Conservation (phyloP, 92 coral and sea anemone species). For the Galaxea fascicularis region DNA sequence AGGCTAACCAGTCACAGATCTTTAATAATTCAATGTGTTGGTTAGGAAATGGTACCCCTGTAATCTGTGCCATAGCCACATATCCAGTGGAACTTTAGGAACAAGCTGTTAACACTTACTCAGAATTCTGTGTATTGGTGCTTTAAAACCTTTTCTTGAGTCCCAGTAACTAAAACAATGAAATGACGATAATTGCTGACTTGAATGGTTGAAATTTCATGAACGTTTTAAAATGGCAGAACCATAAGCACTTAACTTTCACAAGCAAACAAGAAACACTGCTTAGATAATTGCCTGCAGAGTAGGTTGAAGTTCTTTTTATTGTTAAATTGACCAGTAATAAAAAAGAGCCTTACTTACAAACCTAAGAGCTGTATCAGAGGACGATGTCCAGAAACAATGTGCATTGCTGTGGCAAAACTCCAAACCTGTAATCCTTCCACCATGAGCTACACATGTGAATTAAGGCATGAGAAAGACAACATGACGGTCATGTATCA, state of each 20-base stretch:
- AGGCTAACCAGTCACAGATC: no score
- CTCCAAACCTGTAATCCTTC: slow-evolving; percentile 63
- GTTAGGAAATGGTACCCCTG: no score
- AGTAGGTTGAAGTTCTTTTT: no score
- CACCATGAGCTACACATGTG: slow-evolving; percentile 21
- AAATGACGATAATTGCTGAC: not conserved
- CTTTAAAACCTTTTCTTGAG: slow-evolving; percentile 41
- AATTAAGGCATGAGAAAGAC: not conserved
- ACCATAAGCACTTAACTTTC: no score
- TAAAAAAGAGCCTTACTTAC: no score
- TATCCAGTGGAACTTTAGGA: no score
- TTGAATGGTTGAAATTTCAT: not conserved
- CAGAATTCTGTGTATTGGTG: slow-evolving; percentile 59
- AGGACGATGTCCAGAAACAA: slow-evolving; percentile 66
- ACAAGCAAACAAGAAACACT: no score
- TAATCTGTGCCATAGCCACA: no score
- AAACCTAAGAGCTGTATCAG: slow-evolving; percentile 60
- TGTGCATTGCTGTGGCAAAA: slow-evolving; percentile 56
- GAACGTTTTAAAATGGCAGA: no score
- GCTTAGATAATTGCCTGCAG: no score
- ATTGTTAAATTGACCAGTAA: no score
- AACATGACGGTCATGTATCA: not conserved
- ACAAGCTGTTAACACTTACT: slow-evolving; percentile 46
- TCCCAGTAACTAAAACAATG: slow-evolving; percentile 71
- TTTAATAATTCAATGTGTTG: no score